Conservation (phyloP, 2,113 vertebrate genomes). For the Cyanoliseus patagonus region DNA sequence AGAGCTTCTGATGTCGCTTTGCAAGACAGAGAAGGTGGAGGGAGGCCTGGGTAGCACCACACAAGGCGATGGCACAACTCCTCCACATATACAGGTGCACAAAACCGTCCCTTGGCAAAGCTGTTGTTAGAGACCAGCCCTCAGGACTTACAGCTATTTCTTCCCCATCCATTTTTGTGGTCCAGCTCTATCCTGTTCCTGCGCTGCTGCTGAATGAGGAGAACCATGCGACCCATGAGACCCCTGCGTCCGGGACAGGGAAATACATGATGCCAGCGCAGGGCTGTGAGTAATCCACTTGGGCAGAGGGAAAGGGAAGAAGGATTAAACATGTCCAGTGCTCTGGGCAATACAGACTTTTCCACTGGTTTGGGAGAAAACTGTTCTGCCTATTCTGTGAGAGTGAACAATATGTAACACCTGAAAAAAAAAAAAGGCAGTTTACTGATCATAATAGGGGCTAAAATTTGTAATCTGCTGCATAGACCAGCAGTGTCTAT, state of each 20-base stretch:
- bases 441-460: background rate
- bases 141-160: background rate
- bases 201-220: background rate
- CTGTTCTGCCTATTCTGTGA: background rate
- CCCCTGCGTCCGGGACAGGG: accelerated
- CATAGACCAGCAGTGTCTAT: background rate
- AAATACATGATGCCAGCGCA: background rate
- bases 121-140: background rate
- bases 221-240: background rate
- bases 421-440: background rate
- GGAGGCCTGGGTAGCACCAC: background rate
- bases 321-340: background rate
- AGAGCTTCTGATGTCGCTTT: background rate
- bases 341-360: background rate
- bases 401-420: background rate
- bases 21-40: background rate
- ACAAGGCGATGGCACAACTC: background rate
- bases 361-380: background rate
- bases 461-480: slow-evolving; percentile 32
- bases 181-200: background rate
- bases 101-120: background rate
- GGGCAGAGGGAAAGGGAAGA: background rate
- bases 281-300: background rate
- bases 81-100: accelerated
- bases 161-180: background rate